These are phyloP conservation scores for Takifugu rubripes DNA, from an alignment of 2,797 vertebrate species.

Conservation along the genomic window DNA sequence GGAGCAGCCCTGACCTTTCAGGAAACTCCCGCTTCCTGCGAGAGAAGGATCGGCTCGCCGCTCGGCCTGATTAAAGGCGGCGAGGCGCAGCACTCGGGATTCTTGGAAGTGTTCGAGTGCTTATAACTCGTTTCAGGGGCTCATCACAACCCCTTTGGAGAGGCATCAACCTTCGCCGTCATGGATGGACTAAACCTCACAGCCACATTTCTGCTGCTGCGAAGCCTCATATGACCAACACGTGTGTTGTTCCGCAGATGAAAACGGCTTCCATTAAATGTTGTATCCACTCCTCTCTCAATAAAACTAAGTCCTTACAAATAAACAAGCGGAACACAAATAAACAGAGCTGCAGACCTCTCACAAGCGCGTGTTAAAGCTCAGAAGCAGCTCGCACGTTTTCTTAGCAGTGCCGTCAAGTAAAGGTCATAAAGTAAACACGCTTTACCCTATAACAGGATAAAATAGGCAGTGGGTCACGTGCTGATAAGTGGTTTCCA, in stretches of 20 bases:
- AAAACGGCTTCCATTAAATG: not conserved
- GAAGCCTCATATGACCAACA: not conserved
- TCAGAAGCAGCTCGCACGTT: not conserved
- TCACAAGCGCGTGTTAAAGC: not conserved
- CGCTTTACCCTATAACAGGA: not conserved
- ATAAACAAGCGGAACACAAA: not conserved
- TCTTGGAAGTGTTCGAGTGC: slow-evolving; percentile 29
- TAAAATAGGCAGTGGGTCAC: slow-evolving; percentile 23
- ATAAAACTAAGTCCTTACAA: not conserved
- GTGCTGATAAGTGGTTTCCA: slow-evolving; percentile 40
- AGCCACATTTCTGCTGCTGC: not conserved
- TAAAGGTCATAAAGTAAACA: slow-evolving; percentile 4
- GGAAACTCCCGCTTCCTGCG: slow-evolving; percentile 69
- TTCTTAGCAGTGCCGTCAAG: not conserved
- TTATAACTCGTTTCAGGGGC: slow-evolving; percentile 24
- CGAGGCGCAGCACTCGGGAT: slow-evolving; percentile 35
- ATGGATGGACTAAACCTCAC: not conserved
- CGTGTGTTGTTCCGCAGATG: slow-evolving; percentile 1
- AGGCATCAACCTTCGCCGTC: not conserved
- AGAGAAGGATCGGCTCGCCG: slow-evolving; percentile 33
- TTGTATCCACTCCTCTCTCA: not conserved
- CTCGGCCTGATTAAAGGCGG: slow-evolving; percentile 37
- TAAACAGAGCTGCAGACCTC: not conserved
- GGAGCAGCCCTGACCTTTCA: slow-evolving; percentile 64
- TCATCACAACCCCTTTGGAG: slow-evolving; percentile 4